Evolutionary conservation across 2,797 vertebrate genomes (phyloP).

Genomic region (Megaceryle alcyon): DNA sequence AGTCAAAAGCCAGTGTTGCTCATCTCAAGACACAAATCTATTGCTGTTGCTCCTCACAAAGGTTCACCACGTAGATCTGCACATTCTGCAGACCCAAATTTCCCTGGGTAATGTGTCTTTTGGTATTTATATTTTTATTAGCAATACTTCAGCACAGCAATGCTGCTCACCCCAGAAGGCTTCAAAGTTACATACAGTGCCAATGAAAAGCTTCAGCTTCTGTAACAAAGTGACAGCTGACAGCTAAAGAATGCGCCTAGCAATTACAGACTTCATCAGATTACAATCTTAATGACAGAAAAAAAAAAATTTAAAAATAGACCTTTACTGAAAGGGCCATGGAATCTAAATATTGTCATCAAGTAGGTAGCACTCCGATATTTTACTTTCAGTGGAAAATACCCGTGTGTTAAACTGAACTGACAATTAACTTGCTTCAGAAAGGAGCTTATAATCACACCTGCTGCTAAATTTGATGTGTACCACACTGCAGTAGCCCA

Average conservation of each 20-base stretch:
- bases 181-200: neutral
- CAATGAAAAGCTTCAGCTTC: neutral
- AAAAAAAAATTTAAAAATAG: neutral
- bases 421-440: neutral
- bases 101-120: neutral
- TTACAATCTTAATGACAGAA: neutral
- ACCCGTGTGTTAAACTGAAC: neutral
- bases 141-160: neutral
- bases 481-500: neutral
- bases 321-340: neutral
- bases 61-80: neutral
- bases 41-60: neutral
- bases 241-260: neutral
- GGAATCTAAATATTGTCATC: neutral
- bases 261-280: neutral
- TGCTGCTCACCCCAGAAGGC: neutral
- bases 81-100: neutral
- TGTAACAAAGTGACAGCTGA: neutral
- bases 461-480: neutral
- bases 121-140: conserved; percentile 11
- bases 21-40: neutral
- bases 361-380: neutral
- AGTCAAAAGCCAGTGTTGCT: neutral
- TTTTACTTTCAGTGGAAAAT: neutral
- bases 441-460: neutral